Base-by-base conservation (phyloP, 2,888 invertebrate genomes). In the Automeris io region DNA sequence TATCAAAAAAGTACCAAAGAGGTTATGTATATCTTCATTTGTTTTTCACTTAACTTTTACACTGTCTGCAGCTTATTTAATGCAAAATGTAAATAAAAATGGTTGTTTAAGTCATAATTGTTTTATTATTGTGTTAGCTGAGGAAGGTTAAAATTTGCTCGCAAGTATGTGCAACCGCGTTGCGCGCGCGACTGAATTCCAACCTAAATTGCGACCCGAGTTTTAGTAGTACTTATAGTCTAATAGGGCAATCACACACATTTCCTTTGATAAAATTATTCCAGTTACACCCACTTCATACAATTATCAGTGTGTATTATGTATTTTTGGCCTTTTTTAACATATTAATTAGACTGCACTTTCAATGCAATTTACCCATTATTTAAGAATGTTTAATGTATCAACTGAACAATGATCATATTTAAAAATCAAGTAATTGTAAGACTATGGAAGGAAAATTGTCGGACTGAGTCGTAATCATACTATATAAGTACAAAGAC, bases 201-300 rank as follows among this genome's bases (percentile, higher is more conserved):
- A 38, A 32, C 37, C 33, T 33, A 38, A 32, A 33, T 18, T 18
- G 18, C 32, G 32, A 24, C 18, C 18, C 33, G 33, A 38, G 33
- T 38, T n/a, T n/a, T n/a, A n/a, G n/a, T n/a, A n/a, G n/a, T n/a
- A n/a, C n/a, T n/a, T n/a, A 24, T 23, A 33, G 33, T 33, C 16
- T 9, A 12, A 24, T 3, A 12, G 8, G 6, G 4, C n/a, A 11
- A 6, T n/a, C 18, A 18, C 24, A 32, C 9, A 23, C 23, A n/a
- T 23, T 23, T 23, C 23, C 7, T 23, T 23, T n/a, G 6, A 23
- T 2, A 23, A n/a, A n/a, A n/a, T n/a, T n/a, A n/a, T n/a, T n/a
- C n/a, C n/a, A n/a, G n/a, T n/a, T n/a, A n/a, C n/a, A n/a, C n/a
- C n/a, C n/a, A n/a, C n/a, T n/a, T n/a, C n/a, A n/a, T n/a, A n/a